Evolutionary conservation across 1,140 invertebrate genomes (phyloP), one percentile per base, ranked within the genome.

Genomic region (Lysiphlebus fabarum): DNA sequence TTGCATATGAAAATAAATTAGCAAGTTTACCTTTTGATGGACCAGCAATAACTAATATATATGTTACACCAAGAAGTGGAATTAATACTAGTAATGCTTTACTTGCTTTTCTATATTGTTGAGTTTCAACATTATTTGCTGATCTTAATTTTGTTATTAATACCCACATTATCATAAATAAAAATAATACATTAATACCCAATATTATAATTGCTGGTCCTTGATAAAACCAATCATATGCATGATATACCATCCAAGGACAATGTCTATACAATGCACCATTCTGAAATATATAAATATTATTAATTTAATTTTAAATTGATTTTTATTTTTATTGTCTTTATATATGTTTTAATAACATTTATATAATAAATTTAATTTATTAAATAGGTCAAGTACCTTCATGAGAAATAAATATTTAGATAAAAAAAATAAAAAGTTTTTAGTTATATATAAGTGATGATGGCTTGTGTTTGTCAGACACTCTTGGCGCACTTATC

Each of bases 91-190:
- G 75, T 8, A 95, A 81, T 9, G 92, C 92, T 76, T 95, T 95
- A 1, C 90, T 90, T 0, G 92, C 92, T 75, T 95, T 95, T 45
- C 90, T 81, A 74, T 91, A 92, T 72, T 96, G 92, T 63, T 92
- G 88, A 0, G 90, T 93, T 76, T 95, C 92, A 17, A 87, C 80
- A 0, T 86, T 92, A 66, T 91, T 93, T 7, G 91, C 89, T 4
- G 91, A 93, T 50, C 91, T 84, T 10, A 95, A 81, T 72, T 96
- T 96, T 7, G 93, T 96, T 65, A 96, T 94, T 47, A 96, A 80
- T 14, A 92, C 92, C 91, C 92, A 94, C 89, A 97, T 95, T 65
- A 97, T 95, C 75, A 88, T 88, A 65, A 88, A 82, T 33, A 96
- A 85, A 76, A 96, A 96, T 55, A 94, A 81, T 2, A 93, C 83